A percentile compares a stretch with the other conserved stretches of the same genome.
phyloP scores from a whole-genome alignment of 2,113 vertebrate species.

The Tor tambroides region DNA sequence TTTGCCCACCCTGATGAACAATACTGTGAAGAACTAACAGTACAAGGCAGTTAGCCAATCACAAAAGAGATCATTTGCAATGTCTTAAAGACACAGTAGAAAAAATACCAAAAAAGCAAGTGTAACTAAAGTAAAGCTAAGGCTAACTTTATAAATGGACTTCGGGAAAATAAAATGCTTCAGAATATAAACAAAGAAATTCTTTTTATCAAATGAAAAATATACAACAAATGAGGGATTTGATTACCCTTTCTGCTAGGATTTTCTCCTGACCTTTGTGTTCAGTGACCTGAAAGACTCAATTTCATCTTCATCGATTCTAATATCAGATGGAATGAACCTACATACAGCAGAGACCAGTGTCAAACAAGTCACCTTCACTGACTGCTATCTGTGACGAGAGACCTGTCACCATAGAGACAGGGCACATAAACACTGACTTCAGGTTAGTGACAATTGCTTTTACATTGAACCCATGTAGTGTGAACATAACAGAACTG shows the following conservation, averaged over 20 bases:
- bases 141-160: not conserved
- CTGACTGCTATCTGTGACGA: not conserved
- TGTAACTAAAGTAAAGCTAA: not conserved
- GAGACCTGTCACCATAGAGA: constrained; percentile 1
- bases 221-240: not conserved
- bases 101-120: not conserved
- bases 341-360: not conserved
- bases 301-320: constrained; percentile 32
- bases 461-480: not conserved
- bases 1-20: not conserved
- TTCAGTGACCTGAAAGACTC: constrained; percentile 16
- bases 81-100: not conserved
- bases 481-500: constrained; percentile 4
- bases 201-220: not conserved
- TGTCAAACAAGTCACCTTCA: constrained; percentile 26
- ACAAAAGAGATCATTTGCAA: not conserved
- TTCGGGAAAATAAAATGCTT: not conserved
- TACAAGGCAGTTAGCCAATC: not conserved
- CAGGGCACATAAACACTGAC: not conserved
- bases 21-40: not conserved
- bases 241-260: not conserved
- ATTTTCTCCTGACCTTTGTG: not conserved
- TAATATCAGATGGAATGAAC: constrained; percentile 1
- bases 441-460: not conserved
- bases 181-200: not conserved